These are phyloP conservation scores for Osedax fenrisi DNA, from an alignment of 2,888 invertebrate genomes.

Conservation along the genomic window DNA sequence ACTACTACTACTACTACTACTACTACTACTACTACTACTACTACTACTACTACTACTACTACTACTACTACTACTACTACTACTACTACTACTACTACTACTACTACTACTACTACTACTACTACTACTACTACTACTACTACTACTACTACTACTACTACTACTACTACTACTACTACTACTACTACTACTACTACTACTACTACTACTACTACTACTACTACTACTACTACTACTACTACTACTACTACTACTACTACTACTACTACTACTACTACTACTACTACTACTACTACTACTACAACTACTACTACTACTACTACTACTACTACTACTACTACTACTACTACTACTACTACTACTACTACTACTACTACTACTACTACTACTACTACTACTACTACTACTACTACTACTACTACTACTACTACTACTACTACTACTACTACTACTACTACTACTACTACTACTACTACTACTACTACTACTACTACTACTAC, in stretches of 20 bases:
- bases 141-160: neutral
- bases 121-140: neutral
- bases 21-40: conserved; percentile 21
- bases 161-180: conserved; percentile 1
- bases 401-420: conserved; percentile 20
- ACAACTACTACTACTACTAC: conserved; percentile 22
- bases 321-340: conserved; percentile 15
- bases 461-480: conserved; percentile 20
- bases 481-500: conserved; percentile 21
- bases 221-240: conserved; percentile 6
- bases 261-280: conserved; percentile 25
- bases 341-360: conserved; percentile 18
- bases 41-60: conserved; percentile 23
- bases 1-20: conserved; percentile 21
- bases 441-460: conserved; percentile 19
- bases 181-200: neutral
- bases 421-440: conserved; percentile 22
- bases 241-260: conserved; percentile 22
- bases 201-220: neutral
- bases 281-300: conserved; percentile 25
- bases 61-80: conserved; percentile 23
- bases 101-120: conserved; percentile 11
- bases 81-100: conserved; percentile 25
- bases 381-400: conserved; percentile 17
- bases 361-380: conserved; percentile 19